Percentiles rank a stretch among this genome's conserved stretches.
These are phyloP conservation scores for Drosophila maculinotata DNA, from an alignment of 2,888 invertebrate genomes.

Conservation along the genomic window DNA sequence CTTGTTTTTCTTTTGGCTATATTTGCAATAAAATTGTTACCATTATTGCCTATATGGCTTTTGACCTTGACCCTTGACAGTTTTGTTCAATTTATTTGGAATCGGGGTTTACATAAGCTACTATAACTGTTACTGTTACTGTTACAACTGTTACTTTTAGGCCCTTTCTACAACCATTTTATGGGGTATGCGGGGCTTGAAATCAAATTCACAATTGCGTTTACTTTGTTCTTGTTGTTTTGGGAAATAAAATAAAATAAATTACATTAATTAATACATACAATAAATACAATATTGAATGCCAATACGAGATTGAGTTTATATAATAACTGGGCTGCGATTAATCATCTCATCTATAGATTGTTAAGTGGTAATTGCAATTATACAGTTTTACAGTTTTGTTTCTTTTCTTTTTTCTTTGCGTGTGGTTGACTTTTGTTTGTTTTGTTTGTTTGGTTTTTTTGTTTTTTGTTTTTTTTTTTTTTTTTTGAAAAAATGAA, in stretches of 20 bases:
- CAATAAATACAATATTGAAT: slow-evolving; percentile 58
- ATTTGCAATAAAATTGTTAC: slow-evolving; percentile 16
- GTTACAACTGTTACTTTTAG: slow-evolving; percentile 27
- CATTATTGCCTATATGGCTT: slow-evolving; percentile 21
- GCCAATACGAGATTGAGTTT: slow-evolving; percentile 52
- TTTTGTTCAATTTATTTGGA: slow-evolving; percentile 10
- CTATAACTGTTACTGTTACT: slow-evolving; percentile 13
- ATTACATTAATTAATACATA: slow-evolving; percentile 78
- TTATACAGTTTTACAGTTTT: slow-evolving; percentile 33
- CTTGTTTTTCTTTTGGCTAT: slow-evolving; percentile 31
- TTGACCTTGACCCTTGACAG: slow-evolving; percentile 34
- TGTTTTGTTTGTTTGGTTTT: slow-evolving; percentile 37
- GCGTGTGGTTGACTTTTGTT: slow-evolving; percentile 14
- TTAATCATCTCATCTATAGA: slow-evolving; percentile 27
- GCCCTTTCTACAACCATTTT: slow-evolving; percentile 62
- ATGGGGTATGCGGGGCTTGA: slow-evolving; percentile 51
- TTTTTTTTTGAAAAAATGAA: slow-evolving; percentile 84
- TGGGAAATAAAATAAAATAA: slow-evolving; percentile 47
- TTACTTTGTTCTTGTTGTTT: slow-evolving; percentile 5
- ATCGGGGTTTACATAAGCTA: slow-evolving; percentile 30
- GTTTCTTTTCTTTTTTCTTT: slow-evolving; percentile 21
- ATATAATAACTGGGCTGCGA: slow-evolving; percentile 60
- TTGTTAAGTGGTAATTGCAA: slow-evolving; percentile 27
- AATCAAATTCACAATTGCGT: slow-evolving; percentile 39
- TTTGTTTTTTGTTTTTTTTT: slow-evolving; percentile 52